A percentile compares a stretch with the other conserved stretches of the same genome.
Conservation (phyloP, 2,888 invertebrate species). For the Mesoligia furuncula region DNA sequence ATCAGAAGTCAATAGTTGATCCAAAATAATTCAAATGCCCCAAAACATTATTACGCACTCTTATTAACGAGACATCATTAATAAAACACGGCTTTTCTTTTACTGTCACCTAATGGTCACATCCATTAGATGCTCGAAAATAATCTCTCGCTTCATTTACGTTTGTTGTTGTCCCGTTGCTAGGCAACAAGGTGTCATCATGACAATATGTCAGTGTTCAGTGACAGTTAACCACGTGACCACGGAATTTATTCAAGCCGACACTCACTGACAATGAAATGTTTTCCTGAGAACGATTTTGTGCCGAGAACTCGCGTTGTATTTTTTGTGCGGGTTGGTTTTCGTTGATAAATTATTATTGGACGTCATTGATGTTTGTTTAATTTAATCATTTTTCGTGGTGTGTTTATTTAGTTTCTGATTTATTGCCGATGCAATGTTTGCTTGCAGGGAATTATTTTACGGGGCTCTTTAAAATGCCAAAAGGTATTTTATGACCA, state of each 20-base stretch:
- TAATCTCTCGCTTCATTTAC: constrained; percentile 67
- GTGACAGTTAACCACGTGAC: constrained; percentile 67
- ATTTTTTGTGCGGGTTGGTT: constrained; percentile 44
- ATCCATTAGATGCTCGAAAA: constrained; percentile 63
- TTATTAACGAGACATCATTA: constrained; percentile 52
- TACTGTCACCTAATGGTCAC: constrained; percentile 56
- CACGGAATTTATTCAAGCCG: constrained; percentile 71
- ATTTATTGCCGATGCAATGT: constrained; percentile 53
- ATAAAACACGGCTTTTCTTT: constrained; percentile 63
- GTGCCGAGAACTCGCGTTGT: constrained; percentile 41
- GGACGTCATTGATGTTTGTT: constrained; percentile 51
- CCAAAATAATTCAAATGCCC: constrained; percentile 15
- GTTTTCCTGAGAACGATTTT: constrained; percentile 63
- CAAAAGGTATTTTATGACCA: background rate
- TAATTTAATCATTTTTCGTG: constrained; percentile 58
- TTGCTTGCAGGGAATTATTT: constrained; percentile 28
- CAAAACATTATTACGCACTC: constrained; percentile 42
- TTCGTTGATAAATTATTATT: constrained; percentile 57
- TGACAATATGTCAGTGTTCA: constrained; percentile 64
- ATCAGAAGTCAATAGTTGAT: constrained; percentile 19
- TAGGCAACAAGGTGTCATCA: constrained; percentile 69
- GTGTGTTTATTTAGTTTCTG: constrained; percentile 55
- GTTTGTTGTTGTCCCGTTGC: constrained; percentile 70
- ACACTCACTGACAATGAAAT: constrained; percentile 68
- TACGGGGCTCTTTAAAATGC: background rate